A percentile compares a stretch with the other conserved stretches of the same genome.
phyloP scores from a whole-genome alignment of 2,888 invertebrate genomes.

The Drosophila austrosaltans region DNA sequence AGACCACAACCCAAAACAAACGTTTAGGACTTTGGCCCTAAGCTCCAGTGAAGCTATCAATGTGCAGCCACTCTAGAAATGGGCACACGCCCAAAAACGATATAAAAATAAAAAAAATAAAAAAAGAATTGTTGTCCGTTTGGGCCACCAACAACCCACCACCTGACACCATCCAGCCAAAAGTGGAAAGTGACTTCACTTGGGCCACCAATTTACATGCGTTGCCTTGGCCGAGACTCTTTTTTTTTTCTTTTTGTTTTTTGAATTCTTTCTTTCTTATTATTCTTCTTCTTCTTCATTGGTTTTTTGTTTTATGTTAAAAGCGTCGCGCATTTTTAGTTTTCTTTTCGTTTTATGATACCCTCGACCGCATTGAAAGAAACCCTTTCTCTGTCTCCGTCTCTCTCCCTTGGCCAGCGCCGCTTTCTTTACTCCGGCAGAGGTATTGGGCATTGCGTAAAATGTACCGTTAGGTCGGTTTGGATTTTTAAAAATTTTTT shows the following conservation, averaged over 20 bases:
- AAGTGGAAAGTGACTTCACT: constrained; percentile 71
- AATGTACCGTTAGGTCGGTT: constrained; percentile 66
- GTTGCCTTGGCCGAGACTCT: constrained; percentile 36
- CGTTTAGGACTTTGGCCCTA: constrained; percentile 46
- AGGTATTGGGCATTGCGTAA: constrained; percentile 73
- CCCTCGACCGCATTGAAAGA: constrained; percentile 54
- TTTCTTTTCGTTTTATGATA: constrained; percentile 59
- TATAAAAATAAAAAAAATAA: constrained; percentile 9
- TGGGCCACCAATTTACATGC: constrained; percentile 68
- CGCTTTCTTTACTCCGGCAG: constrained; percentile 33
- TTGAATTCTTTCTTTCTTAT: constrained; percentile 26
- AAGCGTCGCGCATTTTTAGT: constrained; percentile 72
- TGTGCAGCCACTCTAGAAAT: constrained; percentile 29
- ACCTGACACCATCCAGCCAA: constrained; percentile 64
- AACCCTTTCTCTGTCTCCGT: constrained; percentile 72
- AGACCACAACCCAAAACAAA: constrained; percentile 8
- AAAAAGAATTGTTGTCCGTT: constrained; percentile 48
- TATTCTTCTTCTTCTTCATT: constrained; percentile 11
- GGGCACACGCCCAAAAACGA: constrained; percentile 40
- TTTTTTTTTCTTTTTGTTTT: constrained; percentile 2
- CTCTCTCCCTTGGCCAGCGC: constrained; percentile 24
- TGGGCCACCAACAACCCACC: constrained; percentile 51
- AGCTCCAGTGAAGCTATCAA: constrained; percentile 50
- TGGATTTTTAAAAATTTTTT: constrained; percentile 43
- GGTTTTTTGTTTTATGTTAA: constrained; percentile 61